Percentiles rank a stretch among this genome's conserved stretches.
Conservation (phyloP, 2,113 vertebrate genomes). For the Nycticorax nycticorax region DNA sequence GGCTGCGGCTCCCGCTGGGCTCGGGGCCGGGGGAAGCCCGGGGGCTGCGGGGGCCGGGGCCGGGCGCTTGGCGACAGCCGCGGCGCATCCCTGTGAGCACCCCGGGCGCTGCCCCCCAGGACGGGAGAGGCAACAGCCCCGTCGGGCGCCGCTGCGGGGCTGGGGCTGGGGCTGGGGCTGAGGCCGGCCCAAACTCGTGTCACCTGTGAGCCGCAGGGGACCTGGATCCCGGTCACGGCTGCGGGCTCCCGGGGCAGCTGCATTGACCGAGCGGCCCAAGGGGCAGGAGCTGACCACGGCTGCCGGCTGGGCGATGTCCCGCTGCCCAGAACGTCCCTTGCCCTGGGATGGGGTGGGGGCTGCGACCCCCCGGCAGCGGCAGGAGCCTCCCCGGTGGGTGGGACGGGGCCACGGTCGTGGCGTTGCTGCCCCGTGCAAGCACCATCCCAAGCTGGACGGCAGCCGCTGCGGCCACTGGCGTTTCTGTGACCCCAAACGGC, state of each 20-base stretch:
- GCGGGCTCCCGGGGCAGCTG: rapidly evolving
- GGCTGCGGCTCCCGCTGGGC: background rate
- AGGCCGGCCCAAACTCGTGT: background rate
- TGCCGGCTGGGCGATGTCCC: rapidly evolving
- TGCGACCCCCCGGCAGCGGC: background rate
- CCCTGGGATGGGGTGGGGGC: background rate
- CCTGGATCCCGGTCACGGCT: rapidly evolving
- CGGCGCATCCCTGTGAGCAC: rapidly evolving
- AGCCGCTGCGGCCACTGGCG: rapidly evolving
- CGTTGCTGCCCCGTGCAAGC: rapidly evolving
- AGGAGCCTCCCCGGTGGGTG: rapidly evolving
- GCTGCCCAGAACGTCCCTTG: rapidly evolving
- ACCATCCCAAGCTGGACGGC: background rate
- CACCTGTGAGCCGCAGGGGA: background rate
- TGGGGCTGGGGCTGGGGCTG: background rate
- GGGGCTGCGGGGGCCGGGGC: no score
- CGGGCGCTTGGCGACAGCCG: no score
- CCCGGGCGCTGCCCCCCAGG: rapidly evolving
- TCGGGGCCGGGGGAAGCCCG: background rate
- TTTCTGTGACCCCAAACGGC: background rate
- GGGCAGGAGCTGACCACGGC: rapidly evolving
- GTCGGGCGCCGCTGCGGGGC: background rate
- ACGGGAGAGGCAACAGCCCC: rapidly evolving
- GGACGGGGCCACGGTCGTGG: rapidly evolving
- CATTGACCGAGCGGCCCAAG: rapidly evolving